These are phyloP conservation scores for Dastarcus helophoroides DNA, from an alignment of 2,888 invertebrate genomes.

Conservation along the genomic window DNA sequence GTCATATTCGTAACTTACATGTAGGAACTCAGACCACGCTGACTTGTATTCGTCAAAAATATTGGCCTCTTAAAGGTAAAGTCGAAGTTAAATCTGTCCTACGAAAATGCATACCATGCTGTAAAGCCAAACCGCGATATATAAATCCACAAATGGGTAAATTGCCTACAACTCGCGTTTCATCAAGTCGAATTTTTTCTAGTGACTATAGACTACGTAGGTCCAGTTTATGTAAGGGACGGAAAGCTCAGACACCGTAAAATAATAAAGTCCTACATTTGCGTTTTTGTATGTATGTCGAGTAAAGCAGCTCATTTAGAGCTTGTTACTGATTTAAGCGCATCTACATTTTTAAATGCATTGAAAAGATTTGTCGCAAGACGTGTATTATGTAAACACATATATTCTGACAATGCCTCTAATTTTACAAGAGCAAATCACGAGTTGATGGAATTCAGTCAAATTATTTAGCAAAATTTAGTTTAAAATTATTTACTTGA, in stretches of 20 bases:
- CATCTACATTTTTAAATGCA: conserved; percentile 11
- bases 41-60: too few relatives aligned
- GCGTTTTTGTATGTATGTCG: conserved; percentile 14
- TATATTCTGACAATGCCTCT: conserved; percentile 10
- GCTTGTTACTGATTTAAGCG: conserved; percentile 11
- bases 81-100: neutral
- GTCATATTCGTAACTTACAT: conserved; percentile 1
- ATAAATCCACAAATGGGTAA: too few relatives aligned
- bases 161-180: too few relatives aligned
- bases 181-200: too few relatives aligned
- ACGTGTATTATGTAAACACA: conserved; percentile 1
- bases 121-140: too few relatives aligned
- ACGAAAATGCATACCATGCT: neutral
- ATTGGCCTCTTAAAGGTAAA: conserved; percentile 3
- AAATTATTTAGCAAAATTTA: neutral
- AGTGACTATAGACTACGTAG: too few relatives aligned
- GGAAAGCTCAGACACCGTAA: too few relatives aligned
- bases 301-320: conserved; percentile 15
- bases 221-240: too few relatives aligned
- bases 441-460: neutral
- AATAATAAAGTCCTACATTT: too few relatives aligned
- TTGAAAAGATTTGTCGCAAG: conserved; percentile 12
- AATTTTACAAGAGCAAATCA: conserved; percentile 12
- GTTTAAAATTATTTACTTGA: too few relatives aligned
- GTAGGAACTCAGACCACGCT: too few relatives aligned